Evolutionary conservation across 2,113 vertebrate species (phyloP).

Genomic region (Nestor notabilis): DNA sequence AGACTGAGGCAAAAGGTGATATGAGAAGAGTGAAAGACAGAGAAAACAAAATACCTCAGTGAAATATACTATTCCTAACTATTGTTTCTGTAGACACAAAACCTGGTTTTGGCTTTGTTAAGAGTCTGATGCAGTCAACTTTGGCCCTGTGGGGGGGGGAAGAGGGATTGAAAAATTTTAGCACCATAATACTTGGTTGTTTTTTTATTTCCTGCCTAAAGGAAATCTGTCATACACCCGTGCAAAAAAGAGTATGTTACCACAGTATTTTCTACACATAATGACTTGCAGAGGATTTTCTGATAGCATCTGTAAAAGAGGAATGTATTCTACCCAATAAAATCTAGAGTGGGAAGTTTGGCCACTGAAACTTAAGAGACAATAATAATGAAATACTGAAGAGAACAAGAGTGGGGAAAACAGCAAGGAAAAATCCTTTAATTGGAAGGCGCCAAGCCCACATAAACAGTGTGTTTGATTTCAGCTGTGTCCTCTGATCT

Average conservation of each 20-base stretch:
- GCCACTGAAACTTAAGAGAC: background rate
- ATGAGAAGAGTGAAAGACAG: background rate
- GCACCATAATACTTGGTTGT: background rate
- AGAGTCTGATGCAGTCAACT: background rate
- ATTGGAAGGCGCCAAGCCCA: slow-evolving; percentile 51
- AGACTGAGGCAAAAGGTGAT: background rate
- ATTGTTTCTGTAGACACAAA: background rate
- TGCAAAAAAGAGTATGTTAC: background rate
- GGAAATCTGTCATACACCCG: background rate
- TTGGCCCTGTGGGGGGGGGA: background rate
- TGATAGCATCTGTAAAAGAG: background rate
- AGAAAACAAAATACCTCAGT: background rate
- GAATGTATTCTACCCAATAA: background rate
- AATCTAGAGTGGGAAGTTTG: background rate
- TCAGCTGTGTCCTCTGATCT: slow-evolving; percentile 72
- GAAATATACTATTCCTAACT: background rate
- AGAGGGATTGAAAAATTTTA: background rate
- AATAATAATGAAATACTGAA: slow-evolving; percentile 8
- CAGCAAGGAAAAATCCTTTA: background rate
- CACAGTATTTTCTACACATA: background rate
- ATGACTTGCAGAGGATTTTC: background rate
- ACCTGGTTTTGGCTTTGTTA: background rate
- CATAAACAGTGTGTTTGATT: slow-evolving; percentile 49
- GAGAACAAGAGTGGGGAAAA: background rate
- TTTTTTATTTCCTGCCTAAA: background rate